Base-by-base conservation (phyloP, 2,797 vertebrate genomes). In the Pipistrellus pipistrellus region DNA sequence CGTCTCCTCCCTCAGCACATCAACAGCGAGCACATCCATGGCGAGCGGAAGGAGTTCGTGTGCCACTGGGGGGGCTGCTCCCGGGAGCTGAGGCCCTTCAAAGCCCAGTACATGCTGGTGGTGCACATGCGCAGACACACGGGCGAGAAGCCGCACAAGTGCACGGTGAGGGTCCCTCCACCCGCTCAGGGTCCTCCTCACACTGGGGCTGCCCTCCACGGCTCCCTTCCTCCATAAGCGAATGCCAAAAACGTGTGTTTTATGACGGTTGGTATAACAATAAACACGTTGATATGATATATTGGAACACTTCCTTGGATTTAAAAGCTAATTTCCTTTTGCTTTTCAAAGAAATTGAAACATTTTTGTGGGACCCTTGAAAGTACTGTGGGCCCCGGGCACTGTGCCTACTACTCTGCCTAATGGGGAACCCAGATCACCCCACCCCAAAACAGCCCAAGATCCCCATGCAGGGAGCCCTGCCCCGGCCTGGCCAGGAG, bases 71-170 rank as follows among this genome's bases (percentile, higher is more conserved):
- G 98, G 78, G 99, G 99, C 4, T 99, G 99, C 75, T 99, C 99
- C 35, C 98, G 99, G 88, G 99, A 99, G 96, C 99, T 99, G 98
- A 98, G 99, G 53, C 99, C 99, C 71, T 99, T 99, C 98, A 99
- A 99, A 97, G 99, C 99, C 21, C 99, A 99, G 98, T 99, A 99
- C 97, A 99, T 99, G 99, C 95, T 99, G 97, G 99, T 99, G 97
- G 99, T 99, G 88, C 99, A 99, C 98, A 99, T 99, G 99, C 98
- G 99, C 80, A 98, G 99, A 72, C 99, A 99, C 98, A 99, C 99
- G 0, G 99, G 99, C 23, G 99, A 99, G 98, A 99, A 99, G 90
- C 99, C 99, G 21, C 99, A 99, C 98, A 99, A 99, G 97, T 99
- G 99, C 98, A 99, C 99, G 98, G 99, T 99, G 97, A 99, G 98